Percentiles rank a stretch among this genome's conserved stretches.
phyloP scores from a whole-genome alignment of 2,113 vertebrate genomes.

The Caretta caretta region DNA sequence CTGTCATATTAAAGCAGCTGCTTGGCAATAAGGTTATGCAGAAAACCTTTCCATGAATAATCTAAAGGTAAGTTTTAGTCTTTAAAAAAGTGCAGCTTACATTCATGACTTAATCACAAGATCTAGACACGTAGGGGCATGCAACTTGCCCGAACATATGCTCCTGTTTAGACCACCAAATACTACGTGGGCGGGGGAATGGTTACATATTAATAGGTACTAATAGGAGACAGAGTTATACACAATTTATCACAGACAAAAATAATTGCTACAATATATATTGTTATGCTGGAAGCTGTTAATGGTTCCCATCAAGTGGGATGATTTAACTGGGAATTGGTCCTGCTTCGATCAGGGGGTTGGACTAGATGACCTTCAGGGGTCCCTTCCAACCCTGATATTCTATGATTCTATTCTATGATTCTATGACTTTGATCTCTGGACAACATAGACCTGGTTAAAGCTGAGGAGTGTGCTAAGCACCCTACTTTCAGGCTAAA shows the following conservation, averaged over 20 bases:
- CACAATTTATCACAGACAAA: constrained; percentile 6
- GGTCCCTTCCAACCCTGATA: no score
- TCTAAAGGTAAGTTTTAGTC: constrained; percentile 34
- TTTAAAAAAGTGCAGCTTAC: constrained; percentile 45
- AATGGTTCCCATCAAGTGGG: no score
- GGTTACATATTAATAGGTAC: constrained; percentile 35
- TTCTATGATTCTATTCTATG: no score
- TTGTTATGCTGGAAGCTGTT: not conserved
- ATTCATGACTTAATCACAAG: constrained; percentile 45
- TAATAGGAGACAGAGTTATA: constrained; percentile 42
- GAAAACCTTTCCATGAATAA: constrained; percentile 46
- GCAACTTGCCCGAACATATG: constrained; percentile 54
- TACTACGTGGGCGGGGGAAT: constrained; percentile 29
- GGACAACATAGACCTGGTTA: not conserved
- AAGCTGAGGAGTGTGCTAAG: not conserved
- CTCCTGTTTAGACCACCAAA: constrained; percentile 41
- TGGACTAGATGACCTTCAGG: no score
- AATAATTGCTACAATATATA: not conserved
- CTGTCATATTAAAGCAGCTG: constrained; percentile 21
- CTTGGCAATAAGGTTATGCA: constrained; percentile 22
- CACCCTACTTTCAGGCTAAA: not conserved
- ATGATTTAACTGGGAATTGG: no score
- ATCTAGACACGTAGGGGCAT: constrained; percentile 30
- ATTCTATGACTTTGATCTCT: not conserved
- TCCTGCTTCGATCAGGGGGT: no score